These are phyloP conservation scores for Drosophila nikananu DNA, from an alignment of 1,140 invertebrate species.

Conservation along the genomic window DNA sequence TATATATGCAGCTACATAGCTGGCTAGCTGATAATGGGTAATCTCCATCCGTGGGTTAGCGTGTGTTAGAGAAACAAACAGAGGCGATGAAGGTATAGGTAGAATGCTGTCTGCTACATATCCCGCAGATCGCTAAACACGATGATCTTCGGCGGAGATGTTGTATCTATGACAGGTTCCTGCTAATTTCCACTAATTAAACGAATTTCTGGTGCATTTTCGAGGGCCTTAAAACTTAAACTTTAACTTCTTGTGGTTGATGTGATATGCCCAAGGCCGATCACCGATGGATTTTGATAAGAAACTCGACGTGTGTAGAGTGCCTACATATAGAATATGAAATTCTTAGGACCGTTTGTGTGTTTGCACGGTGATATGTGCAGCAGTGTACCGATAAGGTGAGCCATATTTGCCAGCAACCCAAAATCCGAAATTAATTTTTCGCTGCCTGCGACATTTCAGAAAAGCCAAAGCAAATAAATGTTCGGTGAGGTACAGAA, in stretches of 20 bases:
- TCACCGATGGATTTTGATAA: constrained; percentile 44
- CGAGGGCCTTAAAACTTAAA: background rate
- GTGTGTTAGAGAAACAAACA: constrained; percentile 59
- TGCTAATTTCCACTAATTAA: constrained; percentile 47
- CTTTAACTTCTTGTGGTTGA: constrained; percentile 11
- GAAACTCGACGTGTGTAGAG: constrained; percentile 1
- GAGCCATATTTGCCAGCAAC: constrained; percentile 34
- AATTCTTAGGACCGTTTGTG: constrained; percentile 7
- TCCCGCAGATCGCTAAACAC: constrained; percentile 17
- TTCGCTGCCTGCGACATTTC: constrained; percentile 65
- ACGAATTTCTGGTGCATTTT: constrained; percentile 14
- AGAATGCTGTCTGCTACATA: background rate
- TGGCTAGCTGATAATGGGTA: constrained; percentile 60
- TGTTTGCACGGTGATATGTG: constrained; percentile 45
- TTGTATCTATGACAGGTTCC: constrained; percentile 23
- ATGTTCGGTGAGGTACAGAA: constrained; percentile 24
- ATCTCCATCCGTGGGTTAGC: constrained; percentile 48
- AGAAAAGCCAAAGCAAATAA: constrained; percentile 73
- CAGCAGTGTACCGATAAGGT: constrained; percentile 41
- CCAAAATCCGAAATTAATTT: constrained; percentile 65
- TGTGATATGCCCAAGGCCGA: constrained; percentile 34
- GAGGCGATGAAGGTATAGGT: constrained; percentile 5
- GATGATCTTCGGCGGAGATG: constrained; percentile 17
- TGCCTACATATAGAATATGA: constrained; percentile 6
- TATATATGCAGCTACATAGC: constrained; percentile 9